These are phyloP conservation scores for Stichodactyla helianthus DNA, from an alignment of 64 coral and sea anemone species.

Conservation along the genomic window DNA sequence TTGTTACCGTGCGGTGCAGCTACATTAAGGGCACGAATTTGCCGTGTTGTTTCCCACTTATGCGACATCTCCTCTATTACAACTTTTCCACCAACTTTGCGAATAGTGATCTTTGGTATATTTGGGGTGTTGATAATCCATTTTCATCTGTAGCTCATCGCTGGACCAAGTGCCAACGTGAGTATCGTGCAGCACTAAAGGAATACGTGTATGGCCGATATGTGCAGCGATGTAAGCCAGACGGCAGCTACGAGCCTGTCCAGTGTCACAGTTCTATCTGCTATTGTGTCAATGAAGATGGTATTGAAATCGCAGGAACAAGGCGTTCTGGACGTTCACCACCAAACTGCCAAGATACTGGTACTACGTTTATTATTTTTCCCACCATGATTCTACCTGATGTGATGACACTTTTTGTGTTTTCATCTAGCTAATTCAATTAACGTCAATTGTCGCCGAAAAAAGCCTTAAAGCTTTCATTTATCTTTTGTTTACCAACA, in stretches of 20 bases:
- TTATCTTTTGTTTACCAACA: too few relatives aligned
- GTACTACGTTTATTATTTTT: slow-evolving; percentile 27
- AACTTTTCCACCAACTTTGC: too few relatives aligned
- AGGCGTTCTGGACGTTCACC: slow-evolving; percentile 55
- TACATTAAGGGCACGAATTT: too few relatives aligned
- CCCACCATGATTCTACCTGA: too few relatives aligned
- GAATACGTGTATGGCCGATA: slow-evolving; percentile 74
- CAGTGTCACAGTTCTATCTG: slow-evolving; percentile 79
- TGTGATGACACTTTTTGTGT: too few relatives aligned
- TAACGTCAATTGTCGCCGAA: too few relatives aligned
- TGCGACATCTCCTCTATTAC: too few relatives aligned
- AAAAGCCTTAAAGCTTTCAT: too few relatives aligned
- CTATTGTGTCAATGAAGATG: slow-evolving; percentile 79
- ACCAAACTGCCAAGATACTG: slow-evolving; percentile 37
- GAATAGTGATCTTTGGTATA: neutral
- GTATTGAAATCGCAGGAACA: slow-evolving; percentile 64
- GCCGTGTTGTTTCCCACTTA: too few relatives aligned
- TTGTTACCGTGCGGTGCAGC: too few relatives aligned
- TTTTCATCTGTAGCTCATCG: neutral
- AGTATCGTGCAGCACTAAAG: slow-evolving; percentile 58
- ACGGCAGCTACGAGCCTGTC: slow-evolving; percentile 66
- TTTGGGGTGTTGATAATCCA: neutral
- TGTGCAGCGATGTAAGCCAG: slow-evolving; percentile 77
- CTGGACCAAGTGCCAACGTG: slow-evolving; percentile 49
- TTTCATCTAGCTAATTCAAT: too few relatives aligned